phyloP scores from a whole-genome alignment of 2,888 invertebrate genomes.

The Lasioglossum vierecki region DNA sequence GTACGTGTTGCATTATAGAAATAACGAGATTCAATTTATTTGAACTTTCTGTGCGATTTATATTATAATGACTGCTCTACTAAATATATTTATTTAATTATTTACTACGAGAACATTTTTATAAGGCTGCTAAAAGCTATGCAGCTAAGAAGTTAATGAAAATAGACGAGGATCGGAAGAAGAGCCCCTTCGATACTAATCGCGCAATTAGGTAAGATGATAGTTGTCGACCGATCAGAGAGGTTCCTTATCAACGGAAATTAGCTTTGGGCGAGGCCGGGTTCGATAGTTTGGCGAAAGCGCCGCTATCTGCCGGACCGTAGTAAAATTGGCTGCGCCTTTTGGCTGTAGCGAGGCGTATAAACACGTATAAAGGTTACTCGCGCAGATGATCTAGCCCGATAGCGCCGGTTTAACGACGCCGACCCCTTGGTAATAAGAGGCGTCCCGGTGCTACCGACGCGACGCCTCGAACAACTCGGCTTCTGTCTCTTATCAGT shows the following conservation, averaged over 20 bases:
- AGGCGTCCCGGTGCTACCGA: conserved; percentile 59
- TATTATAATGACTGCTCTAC: too few relatives aligned
- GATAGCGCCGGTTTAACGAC: conserved; percentile 74
- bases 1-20: too few relatives aligned
- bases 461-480: conserved; percentile 44
- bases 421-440: conserved; percentile 72
- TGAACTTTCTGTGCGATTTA: too few relatives aligned
- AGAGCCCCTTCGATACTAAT: not conserved
- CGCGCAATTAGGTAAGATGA: not conserved
- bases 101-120: too few relatives aligned
- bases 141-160: too few relatives aligned
- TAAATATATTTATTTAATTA: too few relatives aligned
- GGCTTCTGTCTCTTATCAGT: conserved; percentile 55
- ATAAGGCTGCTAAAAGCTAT: too few relatives aligned
- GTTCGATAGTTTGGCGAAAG: conserved; percentile 46
- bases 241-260: conserved; percentile 34
- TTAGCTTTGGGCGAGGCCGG: not conserved
- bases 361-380: conserved; percentile 61
- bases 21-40: too few relatives aligned
- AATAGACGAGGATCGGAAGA: not conserved
- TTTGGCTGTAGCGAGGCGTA: conserved; percentile 53
- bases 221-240: too few relatives aligned
- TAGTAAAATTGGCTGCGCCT: conserved; percentile 62
- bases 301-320: conserved; percentile 43
- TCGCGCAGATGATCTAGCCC: conserved; percentile 67